Evolutionary conservation across 1,140 invertebrate genomes (phyloP), one percentile per base, ranked within the genome.

Genomic region (Asbolus verrucosus): DNA sequence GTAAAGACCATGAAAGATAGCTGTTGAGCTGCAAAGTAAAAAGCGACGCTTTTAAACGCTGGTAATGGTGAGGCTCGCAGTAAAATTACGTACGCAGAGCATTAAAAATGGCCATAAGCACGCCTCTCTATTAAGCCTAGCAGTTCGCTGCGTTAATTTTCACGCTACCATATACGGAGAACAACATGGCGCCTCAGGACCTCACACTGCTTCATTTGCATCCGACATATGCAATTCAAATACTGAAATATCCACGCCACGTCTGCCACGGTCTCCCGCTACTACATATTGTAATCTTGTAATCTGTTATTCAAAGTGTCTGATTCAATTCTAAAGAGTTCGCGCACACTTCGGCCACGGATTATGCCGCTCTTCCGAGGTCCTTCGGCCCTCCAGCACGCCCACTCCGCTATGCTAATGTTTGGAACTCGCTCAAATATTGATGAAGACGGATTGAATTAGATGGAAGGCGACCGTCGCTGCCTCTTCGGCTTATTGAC

Each of bases 181-280:
- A 70, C 73, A 76, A 76, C 70, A 76, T 76, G 74, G 74, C 74
- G 74, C 72, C 39, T 66, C 65, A 38, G 60, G 74, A 74, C 72
- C 72, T 67, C 73, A 72, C 70, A 71, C 63, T 41, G 66, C 54
- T 41, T 13, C 65, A 70, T 74, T 74, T 74, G 70, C 73, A 74
- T 74, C 62, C 61, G 60, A 63, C 65, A 71, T 73, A 73, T 73
- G 72, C 72, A 73, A 73, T 73, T 73, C 72, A 73, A 73, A 73
- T 71, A 65, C 46, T 54, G 46, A 54, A 54, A 54, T 54, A 54
- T 54, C 46, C 46, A 54, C 46, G 46, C 46, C 46, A 54, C 46
- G 46, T 54, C 46, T 54, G 46, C 46, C 27, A 27, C 46, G 46
- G 21, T 54, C 46, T 54, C 46, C 46, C 46, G 46, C 46, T 54